These are phyloP conservation scores for Centropristis striata DNA, from an alignment of 2,113 vertebrate genomes.

Conservation along the genomic window DNA sequence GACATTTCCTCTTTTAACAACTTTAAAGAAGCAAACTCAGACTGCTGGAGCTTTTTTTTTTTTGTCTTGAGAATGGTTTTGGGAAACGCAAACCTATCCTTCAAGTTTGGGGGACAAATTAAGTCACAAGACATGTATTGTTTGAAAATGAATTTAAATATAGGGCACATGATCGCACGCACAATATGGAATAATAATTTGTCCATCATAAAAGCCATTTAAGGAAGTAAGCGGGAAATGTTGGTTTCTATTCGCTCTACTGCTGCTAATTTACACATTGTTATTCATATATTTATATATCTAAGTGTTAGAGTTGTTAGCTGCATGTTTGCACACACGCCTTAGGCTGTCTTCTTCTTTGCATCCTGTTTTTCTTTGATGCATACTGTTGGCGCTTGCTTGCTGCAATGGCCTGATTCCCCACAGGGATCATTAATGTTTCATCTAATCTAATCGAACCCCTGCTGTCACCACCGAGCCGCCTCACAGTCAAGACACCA, in stretches of 20 bases:
- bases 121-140: no score
- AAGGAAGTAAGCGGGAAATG: not conserved
- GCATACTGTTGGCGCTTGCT: constrained; percentile 13
- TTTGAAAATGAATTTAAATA: not conserved
- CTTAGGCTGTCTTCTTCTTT: constrained; percentile 10
- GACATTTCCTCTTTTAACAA: no score
- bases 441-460: constrained; percentile 68
- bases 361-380: constrained; percentile 31
- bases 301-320: not conserved
- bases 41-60: no score
- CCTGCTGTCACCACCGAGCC: constrained; percentile 58
- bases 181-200: not conserved
- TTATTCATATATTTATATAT: not conserved
- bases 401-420: constrained; percentile 48
- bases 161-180: no score
- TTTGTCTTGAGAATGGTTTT: no score
- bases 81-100: no score
- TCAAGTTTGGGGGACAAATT: no score
- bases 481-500: constrained; percentile 36
- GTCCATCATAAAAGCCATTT: not conserved
- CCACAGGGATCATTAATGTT: constrained; percentile 71
- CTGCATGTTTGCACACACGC: constrained; percentile 7
- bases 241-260: not conserved
- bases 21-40: no score
- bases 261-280: not conserved